phyloP scores from a whole-genome alignment of 2,888 invertebrate genomes.

The Conchocele bisecta region DNA sequence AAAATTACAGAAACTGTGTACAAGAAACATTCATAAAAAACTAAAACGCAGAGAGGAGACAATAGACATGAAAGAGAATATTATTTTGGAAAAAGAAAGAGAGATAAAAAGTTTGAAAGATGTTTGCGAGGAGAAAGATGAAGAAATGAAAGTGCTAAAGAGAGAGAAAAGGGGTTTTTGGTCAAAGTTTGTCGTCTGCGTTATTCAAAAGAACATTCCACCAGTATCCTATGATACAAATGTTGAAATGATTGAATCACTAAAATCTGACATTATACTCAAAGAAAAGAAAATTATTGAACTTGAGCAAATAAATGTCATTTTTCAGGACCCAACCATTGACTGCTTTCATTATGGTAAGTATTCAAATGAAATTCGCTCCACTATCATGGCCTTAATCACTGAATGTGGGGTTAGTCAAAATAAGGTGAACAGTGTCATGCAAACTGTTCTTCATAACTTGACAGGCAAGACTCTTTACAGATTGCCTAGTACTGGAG shows the following conservation, averaged over 20 bases:
- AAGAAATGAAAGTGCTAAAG: background rate
- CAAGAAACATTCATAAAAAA: no score
- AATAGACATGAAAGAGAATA: no score
- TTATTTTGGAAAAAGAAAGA: conserved; percentile 3
- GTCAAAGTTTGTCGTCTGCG: conserved; percentile 5
- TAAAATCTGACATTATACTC: background rate
- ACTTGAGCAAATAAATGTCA: conserved; percentile 3
- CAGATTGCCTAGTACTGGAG: conserved; percentile 36
- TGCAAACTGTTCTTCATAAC: conserved; percentile 20
- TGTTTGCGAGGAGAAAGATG: background rate
- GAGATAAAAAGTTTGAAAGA: conserved; percentile 1
- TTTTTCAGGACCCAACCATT: conserved; percentile 6
- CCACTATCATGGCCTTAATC: conserved; percentile 28
- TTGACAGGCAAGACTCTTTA: conserved; percentile 30
- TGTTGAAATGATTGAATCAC: background rate
- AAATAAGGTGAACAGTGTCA: conserved; percentile 25
- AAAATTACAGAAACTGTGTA: no score
- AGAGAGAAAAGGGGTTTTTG: conserved; percentile 8
- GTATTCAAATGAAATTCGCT: conserved; percentile 11
- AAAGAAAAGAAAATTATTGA: conserved; percentile 3
- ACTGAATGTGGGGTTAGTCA: conserved; percentile 36
- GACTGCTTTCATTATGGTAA: conserved; percentile 17
- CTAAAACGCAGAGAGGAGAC: no score
- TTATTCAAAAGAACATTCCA: background rate
- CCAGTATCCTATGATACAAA: background rate